Evolutionary conservation across 2,888 invertebrate species (phyloP), one percentile per base, ranked within the genome.

Genomic region (Biston stratarius): DNA sequence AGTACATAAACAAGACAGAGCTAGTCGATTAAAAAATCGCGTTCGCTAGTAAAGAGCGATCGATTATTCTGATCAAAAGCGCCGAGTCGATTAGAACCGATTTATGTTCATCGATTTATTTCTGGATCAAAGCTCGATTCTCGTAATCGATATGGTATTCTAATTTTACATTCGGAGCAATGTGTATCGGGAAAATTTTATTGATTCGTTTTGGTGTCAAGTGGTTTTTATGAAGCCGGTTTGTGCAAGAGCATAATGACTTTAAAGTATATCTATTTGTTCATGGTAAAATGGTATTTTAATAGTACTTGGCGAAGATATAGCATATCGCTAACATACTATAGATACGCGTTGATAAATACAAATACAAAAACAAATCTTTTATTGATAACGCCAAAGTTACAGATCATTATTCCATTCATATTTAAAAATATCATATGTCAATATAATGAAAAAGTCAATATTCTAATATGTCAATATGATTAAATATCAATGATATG

Each of bases 111-210:
- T 73, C 74, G 74, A 74, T 81, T 74, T 86, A 87, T 83, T 83
- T 83, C 82, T 81, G 85, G 87, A 87, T 88, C 87, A 88, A 88
- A 87, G 70, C 57, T 76, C 66, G 77, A 77, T 75, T 74, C 74
- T 73, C 67, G 75, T 74, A 78, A 77, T 74, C 75, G 77, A 77
- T 72, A 68, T 65, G 45, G 57, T 52, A 61, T 61, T 66, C 70
- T 71, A 74, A 71, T 64, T 71, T 66, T 66, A 71, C 60, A 61
- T 62, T 58, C 64, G 47, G 59, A 70, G 56, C 58, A 55, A 64
- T 59, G 55, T 60, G 51, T 61, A 38, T 62, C 53, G 67, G 58
- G 61, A 58, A 53, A 59, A 63, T 56, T 71, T 69, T 70, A 71
- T 61, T 45, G 57, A 48, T 64, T 34, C 45, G 66, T 71, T 71